These are phyloP conservation scores for Zelleria hepariella DNA, from an alignment of 2,888 invertebrate species.

Conservation along the genomic window DNA sequence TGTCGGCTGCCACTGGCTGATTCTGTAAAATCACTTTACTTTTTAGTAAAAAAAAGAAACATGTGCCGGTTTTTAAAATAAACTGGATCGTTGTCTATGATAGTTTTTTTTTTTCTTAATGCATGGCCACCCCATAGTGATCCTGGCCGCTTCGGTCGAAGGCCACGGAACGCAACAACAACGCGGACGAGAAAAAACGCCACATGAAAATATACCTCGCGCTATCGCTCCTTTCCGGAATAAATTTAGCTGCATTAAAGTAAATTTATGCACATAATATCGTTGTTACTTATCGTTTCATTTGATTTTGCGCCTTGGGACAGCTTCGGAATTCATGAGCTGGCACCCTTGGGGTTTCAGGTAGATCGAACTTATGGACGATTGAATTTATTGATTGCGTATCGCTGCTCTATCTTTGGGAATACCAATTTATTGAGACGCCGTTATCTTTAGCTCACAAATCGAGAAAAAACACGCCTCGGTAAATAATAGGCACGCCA, in stretches of 20 bases:
- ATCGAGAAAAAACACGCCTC: not conserved
- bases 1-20: not conserved
- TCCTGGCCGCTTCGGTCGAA: not conserved
- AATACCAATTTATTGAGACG: not conserved
- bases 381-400: constrained; percentile 4
- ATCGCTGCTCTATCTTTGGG: not conserved
- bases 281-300: constrained; percentile 7
- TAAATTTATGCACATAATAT: constrained; percentile 38
- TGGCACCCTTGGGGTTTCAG: not conserved
- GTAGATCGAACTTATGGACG: not conserved
- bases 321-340: constrained; percentile 5
- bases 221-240: constrained; percentile 26
- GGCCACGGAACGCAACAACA: not conserved
- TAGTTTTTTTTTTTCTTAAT: not conserved
- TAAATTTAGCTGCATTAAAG: constrained; percentile 34
- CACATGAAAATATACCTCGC: constrained; percentile 4
- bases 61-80: not conserved
- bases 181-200: not conserved
- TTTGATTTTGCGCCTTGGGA: constrained; percentile 6
- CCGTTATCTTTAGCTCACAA: not conserved
- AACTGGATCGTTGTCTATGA: not conserved
- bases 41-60: not conserved
- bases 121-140: constrained; percentile 3
- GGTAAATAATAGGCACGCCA: not conserved
- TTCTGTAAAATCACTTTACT: not conserved